Evolutionary conservation across 2,888 invertebrate species (phyloP), one percentile per base, ranked within the genome.

Genomic region (Zhuqinia jingwanae): DNA sequence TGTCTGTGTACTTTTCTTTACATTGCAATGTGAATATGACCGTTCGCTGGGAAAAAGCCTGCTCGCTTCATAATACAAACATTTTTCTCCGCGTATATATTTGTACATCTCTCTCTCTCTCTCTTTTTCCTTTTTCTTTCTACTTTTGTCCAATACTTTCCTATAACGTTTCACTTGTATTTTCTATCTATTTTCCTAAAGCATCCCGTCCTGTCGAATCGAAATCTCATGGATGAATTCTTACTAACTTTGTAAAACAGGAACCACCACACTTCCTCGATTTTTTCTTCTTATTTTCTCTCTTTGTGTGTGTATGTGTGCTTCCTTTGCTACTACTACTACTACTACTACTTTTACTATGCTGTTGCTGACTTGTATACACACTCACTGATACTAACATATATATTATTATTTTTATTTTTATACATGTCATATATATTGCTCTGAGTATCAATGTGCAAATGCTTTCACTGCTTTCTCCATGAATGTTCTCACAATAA

Each of bases 211-310:
- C 70, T 83, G 83, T 83, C 83, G 83, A 83, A 83, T 83, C 83
- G 83, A 83, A 76, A 83, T 83, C 83, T 83, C 83, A 83, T 83
- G 83, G 83, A 76, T 83, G 83, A 76, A 76, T 83, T 83, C 83
- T 83, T 83, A 70, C 63, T 76, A 53, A 83, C 70, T 70, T 83
- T 75, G 76, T 63, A 53, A 83, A 83, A 76, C 76, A 65, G 83
- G 63, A 76, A 75, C 63, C 63, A 22, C 82, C 75, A 60, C 50
- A 22, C 42, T 68, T 47, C 53, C 42, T 68, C 42, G 2, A 10
- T 65, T 68, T 68, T 27, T 60, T 60, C 60, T 60, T 45, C 68
- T 42, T 68, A n/a, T 20, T 68, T 68, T 68, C 68, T 68, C 36
- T 2, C 3, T 1, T 42, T 70, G 53, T 10, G 8, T 50, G 50